These are phyloP conservation scores for Varanus salvator DNA, from an alignment of 2,113 vertebrate species.

Conservation along the genomic window DNA sequence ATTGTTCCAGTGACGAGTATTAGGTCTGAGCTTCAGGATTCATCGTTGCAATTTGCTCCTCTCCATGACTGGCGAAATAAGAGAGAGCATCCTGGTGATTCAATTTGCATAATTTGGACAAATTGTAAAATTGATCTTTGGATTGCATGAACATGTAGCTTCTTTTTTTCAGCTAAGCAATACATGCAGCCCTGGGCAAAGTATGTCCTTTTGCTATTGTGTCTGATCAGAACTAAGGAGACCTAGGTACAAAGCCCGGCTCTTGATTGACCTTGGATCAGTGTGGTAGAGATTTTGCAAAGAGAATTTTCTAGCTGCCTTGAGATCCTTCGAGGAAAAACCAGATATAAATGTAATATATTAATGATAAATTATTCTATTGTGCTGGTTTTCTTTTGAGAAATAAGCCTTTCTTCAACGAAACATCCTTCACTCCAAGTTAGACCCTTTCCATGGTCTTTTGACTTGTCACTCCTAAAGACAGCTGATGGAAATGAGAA, in stretches of 20 bases:
- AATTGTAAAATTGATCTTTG: neutral
- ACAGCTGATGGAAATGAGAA: too few relatives aligned
- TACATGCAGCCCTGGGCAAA: too few relatives aligned
- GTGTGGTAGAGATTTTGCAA: neutral
- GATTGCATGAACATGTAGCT: neutral
- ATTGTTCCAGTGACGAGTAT: neutral
- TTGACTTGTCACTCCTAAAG: too few relatives aligned
- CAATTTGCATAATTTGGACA: neutral
- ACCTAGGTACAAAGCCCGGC: too few relatives aligned
- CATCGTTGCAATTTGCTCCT: neutral
- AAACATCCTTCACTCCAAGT: neutral
- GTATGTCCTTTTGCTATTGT: too few relatives aligned
- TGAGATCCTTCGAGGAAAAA: neutral
- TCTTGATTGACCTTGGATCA: neutral
- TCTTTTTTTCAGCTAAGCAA: neutral
- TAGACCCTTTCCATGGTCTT: neutral
- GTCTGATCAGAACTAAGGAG: too few relatives aligned
- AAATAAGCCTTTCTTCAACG: neutral
- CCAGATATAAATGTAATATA: neutral
- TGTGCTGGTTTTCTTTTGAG: neutral
- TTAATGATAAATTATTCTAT: neutral
- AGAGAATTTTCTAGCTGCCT: neutral
- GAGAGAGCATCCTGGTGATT: neutral
- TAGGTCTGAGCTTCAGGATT: neutral
- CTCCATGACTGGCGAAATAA: neutral